phyloP scores from a whole-genome alignment of 2,113 vertebrate species.

The Callionymus lyra region DNA sequence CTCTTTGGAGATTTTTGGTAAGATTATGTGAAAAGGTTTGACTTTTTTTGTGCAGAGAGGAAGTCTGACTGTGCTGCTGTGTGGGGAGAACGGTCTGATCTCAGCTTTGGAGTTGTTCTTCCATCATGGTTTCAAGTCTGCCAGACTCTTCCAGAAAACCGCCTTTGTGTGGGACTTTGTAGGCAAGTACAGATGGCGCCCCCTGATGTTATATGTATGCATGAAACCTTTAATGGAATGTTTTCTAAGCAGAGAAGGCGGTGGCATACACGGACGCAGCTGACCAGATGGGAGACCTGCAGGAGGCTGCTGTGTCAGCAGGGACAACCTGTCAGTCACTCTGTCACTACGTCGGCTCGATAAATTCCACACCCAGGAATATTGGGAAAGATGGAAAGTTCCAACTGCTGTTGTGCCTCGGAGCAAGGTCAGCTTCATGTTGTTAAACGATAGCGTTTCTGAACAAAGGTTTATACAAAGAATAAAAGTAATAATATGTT shows the following conservation, averaged over 20 bases:
- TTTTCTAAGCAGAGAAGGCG: slow-evolving; percentile 83
- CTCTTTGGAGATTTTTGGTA: too few species aligned
- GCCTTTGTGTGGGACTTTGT: slow-evolving; percentile 98
- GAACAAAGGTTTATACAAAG: slow-evolving; percentile 4
- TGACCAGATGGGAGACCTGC: slow-evolving; percentile 76
- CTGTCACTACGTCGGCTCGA: slow-evolving; percentile 88
- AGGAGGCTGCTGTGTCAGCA: slow-evolving; percentile 89
- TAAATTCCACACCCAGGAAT: slow-evolving; percentile 88
- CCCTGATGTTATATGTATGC: too few species aligned
- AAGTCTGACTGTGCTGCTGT: slow-evolving; percentile 88
- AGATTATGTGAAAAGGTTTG: slow-evolving; percentile 2
- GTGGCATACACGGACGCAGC: slow-evolving; percentile 90
- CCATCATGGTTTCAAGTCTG: slow-evolving; percentile 94
- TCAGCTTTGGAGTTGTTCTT: slow-evolving; percentile 95
- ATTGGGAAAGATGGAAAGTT: slow-evolving; percentile 98
- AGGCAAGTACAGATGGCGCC: slow-evolving; percentile 57
- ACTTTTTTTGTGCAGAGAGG: slow-evolving; percentile 67
- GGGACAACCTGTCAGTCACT: slow-evolving; percentile 82
- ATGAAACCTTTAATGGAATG: too few species aligned
- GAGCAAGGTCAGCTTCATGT: slow-evolving; percentile 77
- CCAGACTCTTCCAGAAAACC: slow-evolving; percentile 94
- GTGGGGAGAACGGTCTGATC: slow-evolving; percentile 91
- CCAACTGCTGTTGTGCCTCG: slow-evolving; percentile 96
- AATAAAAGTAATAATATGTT: too few species aligned
- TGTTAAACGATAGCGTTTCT: too few species aligned